phyloP scores from a whole-genome alignment of 2,797 vertebrate genomes.

The Enteromius treurensis region DNA sequence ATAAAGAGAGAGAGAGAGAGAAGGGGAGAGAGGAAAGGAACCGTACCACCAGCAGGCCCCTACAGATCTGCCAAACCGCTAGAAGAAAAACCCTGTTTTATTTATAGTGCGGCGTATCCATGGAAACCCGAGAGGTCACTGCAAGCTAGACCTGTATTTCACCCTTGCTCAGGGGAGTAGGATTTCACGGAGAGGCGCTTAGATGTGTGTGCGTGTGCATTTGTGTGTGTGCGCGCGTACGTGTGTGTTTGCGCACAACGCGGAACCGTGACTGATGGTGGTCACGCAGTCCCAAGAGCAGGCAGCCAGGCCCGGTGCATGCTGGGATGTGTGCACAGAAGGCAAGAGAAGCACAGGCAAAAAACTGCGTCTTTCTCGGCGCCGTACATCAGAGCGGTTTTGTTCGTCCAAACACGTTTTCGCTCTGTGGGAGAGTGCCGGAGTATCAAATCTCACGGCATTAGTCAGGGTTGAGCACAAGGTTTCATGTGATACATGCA shows the following conservation, averaged over 20 bases:
- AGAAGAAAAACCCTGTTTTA: slow-evolving; percentile 87
- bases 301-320: slow-evolving; percentile 60
- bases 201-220: slow-evolving; percentile 59
- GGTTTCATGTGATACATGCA: slow-evolving; percentile 30
- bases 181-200: slow-evolving; percentile 80
- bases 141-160: slow-evolving; percentile 88
- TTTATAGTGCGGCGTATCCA: slow-evolving; percentile 89
- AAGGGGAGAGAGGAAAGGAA: slow-evolving; percentile 42
- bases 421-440: slow-evolving; percentile 8
- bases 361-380: slow-evolving; percentile 53
- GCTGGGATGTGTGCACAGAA: slow-evolving; percentile 60
- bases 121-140: slow-evolving; percentile 88
- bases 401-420: slow-evolving; percentile 37
- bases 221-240: slow-evolving; percentile 44
- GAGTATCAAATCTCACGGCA: slow-evolving; percentile 27
- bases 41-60: slow-evolving; percentile 63
- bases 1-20: slow-evolving; percentile 6
- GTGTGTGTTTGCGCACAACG: slow-evolving; percentile 65
- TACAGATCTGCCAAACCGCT: slow-evolving; percentile 76
- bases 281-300: slow-evolving; percentile 64
- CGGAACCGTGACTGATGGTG: slow-evolving; percentile 65
- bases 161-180: slow-evolving; percentile 87
- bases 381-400: slow-evolving; percentile 40
- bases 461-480: slow-evolving; percentile 35
- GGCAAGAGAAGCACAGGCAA: slow-evolving; percentile 56